These are phyloP conservation scores for Gordius sp. DNA, from an alignment of 2,888 invertebrate species.

Conservation along the genomic window DNA sequence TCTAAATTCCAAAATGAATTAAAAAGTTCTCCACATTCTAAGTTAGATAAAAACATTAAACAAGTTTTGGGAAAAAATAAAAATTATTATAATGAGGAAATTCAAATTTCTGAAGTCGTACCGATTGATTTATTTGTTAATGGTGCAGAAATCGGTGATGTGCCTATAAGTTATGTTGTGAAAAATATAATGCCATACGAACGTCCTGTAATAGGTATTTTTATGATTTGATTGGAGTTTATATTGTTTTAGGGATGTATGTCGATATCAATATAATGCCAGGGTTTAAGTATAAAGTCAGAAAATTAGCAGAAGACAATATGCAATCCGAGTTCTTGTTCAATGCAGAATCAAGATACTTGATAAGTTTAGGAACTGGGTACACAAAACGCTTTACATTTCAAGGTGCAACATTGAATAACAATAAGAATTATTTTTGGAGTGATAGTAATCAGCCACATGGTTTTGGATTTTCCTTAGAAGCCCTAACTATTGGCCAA, in stretches of 20 bases:
- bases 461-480: slow-evolving; percentile 10
- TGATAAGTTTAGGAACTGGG: background rate
- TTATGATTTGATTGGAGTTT: background rate
- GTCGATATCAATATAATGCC: background rate
- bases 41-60: no score
- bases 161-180: background rate
- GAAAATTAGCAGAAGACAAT: background rate
- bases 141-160: background rate
- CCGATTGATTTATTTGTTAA: no score
- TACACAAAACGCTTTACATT: slow-evolving; percentile 5
- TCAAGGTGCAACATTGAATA: slow-evolving; percentile 13
- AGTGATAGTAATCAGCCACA: slow-evolving; percentile 1
- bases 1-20: no score
- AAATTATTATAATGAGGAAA: no score
- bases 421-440: slow-evolving; percentile 15
- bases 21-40: no score
- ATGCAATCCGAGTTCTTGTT: background rate
- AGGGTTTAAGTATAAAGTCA: slow-evolving; percentile 10
- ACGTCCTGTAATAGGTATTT: slow-evolving; percentile 9
- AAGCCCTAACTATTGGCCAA: background rate
- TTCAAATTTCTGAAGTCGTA: no score
- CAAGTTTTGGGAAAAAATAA: no score
- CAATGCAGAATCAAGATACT: background rate
- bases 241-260: background rate
- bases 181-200: background rate